Conservation (phyloP, 2,888 invertebrate species). For the Catonia carolina region DNA sequence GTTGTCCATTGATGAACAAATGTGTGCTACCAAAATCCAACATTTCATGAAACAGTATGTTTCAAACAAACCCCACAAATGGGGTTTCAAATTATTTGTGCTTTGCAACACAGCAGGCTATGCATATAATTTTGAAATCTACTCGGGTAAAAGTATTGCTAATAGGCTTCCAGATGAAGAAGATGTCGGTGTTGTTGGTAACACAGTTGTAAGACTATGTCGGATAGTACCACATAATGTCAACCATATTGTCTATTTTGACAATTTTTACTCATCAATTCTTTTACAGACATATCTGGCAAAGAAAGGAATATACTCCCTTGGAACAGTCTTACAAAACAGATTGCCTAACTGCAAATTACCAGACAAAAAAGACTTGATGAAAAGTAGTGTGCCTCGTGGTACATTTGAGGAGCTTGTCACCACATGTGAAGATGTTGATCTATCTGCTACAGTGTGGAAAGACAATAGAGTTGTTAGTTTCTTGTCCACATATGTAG, state of each 20-base stretch:
- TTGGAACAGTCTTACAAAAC: too few species aligned
- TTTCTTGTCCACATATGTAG: conserved; percentile 34
- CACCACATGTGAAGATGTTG: conserved; percentile 29
- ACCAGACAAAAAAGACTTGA: conserved; percentile 33
- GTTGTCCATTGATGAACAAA: not conserved
- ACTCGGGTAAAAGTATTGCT: not conserved
- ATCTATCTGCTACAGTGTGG: conserved; percentile 32
- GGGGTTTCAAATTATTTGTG: not conserved
- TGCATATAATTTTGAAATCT: not conserved
- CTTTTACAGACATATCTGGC: too few species aligned
- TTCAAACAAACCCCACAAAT: conserved; percentile 1
- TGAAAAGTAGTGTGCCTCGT: conserved; percentile 31
- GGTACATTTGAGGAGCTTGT: conserved; percentile 34
- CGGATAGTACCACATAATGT: too few species aligned
- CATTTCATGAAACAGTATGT: conserved; percentile 1
- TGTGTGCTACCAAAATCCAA: not conserved
- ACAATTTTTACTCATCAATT: too few species aligned
- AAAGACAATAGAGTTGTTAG: conserved; percentile 27
- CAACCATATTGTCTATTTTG: too few species aligned
- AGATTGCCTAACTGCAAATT: too few species aligned
- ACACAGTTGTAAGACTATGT: too few species aligned
- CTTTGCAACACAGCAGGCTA: not conserved
- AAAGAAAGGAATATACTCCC: too few species aligned
- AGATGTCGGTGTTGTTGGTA: too few species aligned
- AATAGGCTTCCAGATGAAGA: not conserved